Evolutionary conservation across 2,113 vertebrate species (phyloP).

Genomic region (Xyrauchen texanus): DNA sequence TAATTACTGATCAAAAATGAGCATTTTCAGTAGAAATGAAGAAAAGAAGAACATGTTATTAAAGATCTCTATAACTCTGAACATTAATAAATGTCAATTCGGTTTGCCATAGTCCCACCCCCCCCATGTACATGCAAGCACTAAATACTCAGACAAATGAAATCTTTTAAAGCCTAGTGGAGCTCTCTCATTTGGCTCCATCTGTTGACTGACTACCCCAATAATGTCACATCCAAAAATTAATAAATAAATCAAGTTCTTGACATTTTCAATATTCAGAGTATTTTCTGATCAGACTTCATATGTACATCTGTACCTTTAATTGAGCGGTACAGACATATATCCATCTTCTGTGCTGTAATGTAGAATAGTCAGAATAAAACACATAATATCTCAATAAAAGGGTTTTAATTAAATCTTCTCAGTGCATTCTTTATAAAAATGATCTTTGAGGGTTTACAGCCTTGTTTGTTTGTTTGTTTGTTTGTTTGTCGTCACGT

Average conservation of each 20-base stretch:
- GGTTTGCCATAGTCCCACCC: too few species aligned
- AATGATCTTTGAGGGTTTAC: neutral
- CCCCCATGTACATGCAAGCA: neutral
- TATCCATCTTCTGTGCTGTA: neutral
- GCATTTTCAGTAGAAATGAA: too few species aligned
- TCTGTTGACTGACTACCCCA: neutral
- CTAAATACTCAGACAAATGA: neutral
- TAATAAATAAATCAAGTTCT: neutral
- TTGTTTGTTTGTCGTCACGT: conserved; percentile 38
- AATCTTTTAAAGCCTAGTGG: neutral
- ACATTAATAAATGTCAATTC: too few species aligned
- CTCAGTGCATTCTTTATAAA: neutral
- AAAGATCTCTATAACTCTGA: too few species aligned
- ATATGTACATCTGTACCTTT: neutral
- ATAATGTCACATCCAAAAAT: neutral
- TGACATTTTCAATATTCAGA: neutral
- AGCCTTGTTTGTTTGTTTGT: conserved; percentile 66
- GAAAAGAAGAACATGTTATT: too few species aligned
- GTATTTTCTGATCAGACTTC: neutral
- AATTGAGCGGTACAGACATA: neutral
- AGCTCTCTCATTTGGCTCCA: neutral
- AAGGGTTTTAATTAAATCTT: neutral
- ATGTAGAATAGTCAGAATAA: neutral
- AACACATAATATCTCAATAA: neutral
- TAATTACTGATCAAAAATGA: too few species aligned